Percentiles rank a stretch among this genome's conserved stretches.
Conservation (phyloP, 1,140 invertebrate genomes). For the Bombyx mandarina region DNA sequence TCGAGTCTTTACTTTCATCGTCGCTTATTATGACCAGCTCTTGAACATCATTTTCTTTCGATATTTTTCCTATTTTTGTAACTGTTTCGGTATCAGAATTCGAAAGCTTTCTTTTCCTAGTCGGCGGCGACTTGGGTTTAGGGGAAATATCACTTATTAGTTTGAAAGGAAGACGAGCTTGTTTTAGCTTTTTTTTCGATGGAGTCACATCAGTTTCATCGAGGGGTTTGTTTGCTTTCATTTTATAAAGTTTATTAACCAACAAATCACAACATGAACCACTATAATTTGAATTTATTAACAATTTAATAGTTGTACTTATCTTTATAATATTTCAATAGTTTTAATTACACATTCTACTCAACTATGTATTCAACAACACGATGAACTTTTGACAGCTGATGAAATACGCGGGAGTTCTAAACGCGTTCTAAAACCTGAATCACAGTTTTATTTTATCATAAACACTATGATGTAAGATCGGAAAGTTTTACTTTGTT, state of each 20-base stretch:
- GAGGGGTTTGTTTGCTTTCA: slow-evolving; percentile 52
- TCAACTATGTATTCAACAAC: too few species aligned
- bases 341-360: slow-evolving; percentile 1
- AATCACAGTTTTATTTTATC: too few species aligned
- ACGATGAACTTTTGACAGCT: slow-evolving; percentile 29
- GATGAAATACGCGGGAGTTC: slow-evolving; percentile 35
- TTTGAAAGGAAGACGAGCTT: slow-evolving; percentile 59
- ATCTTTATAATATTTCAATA: too few species aligned
- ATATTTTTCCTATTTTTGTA: slow-evolving; percentile 50
- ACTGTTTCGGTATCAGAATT: slow-evolving; percentile 31
- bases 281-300: background rate
- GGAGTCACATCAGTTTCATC: slow-evolving; percentile 48
- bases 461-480: too few species aligned
- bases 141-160: slow-evolving; percentile 49
- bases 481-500: too few species aligned
- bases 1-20: slow-evolving; percentile 40
- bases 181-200: slow-evolving; percentile 60
- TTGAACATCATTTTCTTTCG: slow-evolving; percentile 41
- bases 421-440: slow-evolving; percentile 9
- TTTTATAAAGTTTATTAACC: slow-evolving; percentile 11
- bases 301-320: background rate
- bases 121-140: slow-evolving; percentile 27
- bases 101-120: slow-evolving; percentile 55
- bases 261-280: slow-evolving; percentile 15
- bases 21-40: slow-evolving; percentile 51